A percentile compares a stretch with the other conserved stretches of the same genome.
These are phyloP conservation scores for Thyatira batis DNA, from an alignment of 2,888 invertebrate genomes.

Conservation along the genomic window DNA sequence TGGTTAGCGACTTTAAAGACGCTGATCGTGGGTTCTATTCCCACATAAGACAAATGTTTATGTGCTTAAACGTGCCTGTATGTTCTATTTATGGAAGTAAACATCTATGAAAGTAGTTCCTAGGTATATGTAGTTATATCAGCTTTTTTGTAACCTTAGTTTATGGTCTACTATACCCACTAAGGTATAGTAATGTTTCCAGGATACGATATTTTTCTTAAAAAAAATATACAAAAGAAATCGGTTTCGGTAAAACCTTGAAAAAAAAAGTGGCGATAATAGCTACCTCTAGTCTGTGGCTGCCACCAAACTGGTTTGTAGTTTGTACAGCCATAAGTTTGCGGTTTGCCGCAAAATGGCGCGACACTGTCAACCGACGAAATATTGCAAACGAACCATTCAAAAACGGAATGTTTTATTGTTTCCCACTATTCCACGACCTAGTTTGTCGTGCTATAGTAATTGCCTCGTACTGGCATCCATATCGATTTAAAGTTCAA, in stretches of 20 bases:
- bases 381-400: conserved; percentile 30
- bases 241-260: not conserved
- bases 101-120: no score
- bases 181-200: no score
- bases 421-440: conserved; percentile 14
- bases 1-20: no score
- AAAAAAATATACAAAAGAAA: not conserved
- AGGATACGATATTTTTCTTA: no score
- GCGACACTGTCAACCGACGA: conserved; percentile 28
- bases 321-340: conserved; percentile 28
- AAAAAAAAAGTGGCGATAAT: not conserved
- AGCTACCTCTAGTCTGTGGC: not conserved
- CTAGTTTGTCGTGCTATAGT: not conserved
- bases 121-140: no score
- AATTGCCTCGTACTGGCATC: not conserved
- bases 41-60: no score
- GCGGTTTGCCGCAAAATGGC: conserved; percentile 24
- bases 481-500: not conserved
- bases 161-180: no score
- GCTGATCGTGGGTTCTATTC: no score
- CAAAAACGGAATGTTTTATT: conserved; percentile 25
- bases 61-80: no score
- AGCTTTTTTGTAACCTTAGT: no score
- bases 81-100: no score
- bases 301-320: not conserved